Percentiles rank a stretch among this genome's conserved stretches.
phyloP scores from a whole-genome alignment of 2,888 invertebrate species.

The Lamellibrachia satsuma region DNA sequence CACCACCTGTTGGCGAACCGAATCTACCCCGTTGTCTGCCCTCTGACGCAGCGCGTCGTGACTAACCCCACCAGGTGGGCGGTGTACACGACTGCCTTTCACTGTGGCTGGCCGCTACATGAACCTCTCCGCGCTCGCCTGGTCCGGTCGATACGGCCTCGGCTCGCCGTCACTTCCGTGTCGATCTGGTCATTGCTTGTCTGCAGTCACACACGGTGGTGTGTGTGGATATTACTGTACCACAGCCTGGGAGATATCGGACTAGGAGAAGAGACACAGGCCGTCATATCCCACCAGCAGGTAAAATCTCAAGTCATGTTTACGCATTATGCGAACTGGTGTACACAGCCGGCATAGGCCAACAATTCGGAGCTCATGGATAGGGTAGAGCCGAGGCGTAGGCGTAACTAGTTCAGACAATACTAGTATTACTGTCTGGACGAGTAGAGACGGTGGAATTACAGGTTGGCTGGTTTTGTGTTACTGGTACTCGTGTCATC shows the following conservation, averaged over 20 bases:
- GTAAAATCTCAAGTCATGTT: neutral
- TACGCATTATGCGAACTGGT: neutral
- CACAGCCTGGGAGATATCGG: neutral
- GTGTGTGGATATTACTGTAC: neutral
- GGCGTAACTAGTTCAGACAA: neutral
- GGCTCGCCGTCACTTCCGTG: neutral
- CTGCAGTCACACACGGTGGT: neutral
- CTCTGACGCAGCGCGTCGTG: neutral
- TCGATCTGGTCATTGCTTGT: neutral
- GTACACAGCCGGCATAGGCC: neutral
- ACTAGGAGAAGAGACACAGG: neutral
- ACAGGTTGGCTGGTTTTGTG: neutral
- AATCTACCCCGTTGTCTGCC: neutral
- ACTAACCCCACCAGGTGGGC: neutral
- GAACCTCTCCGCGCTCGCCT: neutral
- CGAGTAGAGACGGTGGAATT: neutral
- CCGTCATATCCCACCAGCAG: neutral
- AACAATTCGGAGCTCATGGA: neutral
- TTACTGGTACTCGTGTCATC: neutral
- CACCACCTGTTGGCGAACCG: neutral
- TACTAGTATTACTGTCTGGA: no score
- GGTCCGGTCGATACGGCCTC: slow-evolving; percentile 3
- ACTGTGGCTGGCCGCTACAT: neutral
- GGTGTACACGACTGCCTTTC: neutral
- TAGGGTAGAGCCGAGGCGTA: neutral